Base-by-base conservation (phyloP, 2,797 vertebrate species). In the Hydrocynus forskahlii region DNA sequence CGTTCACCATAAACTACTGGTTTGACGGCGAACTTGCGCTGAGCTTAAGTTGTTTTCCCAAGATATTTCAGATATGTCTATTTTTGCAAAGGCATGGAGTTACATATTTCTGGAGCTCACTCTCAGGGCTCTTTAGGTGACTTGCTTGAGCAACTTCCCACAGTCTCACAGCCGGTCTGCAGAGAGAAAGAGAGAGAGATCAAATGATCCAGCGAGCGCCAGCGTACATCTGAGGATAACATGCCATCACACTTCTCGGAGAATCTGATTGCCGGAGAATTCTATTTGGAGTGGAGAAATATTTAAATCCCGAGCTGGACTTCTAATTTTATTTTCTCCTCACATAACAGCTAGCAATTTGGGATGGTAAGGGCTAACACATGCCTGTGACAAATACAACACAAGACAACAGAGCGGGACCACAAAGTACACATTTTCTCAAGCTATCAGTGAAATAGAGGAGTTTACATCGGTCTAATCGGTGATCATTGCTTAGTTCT, bases 1-100 rank as follows among this genome's bases (percentile, higher is more conserved):
- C 23, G 73, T 38, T 23, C 68, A 82, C 81, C 75, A 66, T 82
- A 78, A 77, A 67, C 68, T 76, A 64, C 48, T 54, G 69, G 75
- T 78, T 78, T 64, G 62, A 67, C 59, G 66, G 9, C 12, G 23
- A 76, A 64, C 69, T 73, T 25, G 8, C 23, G 2, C 74, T 76
- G 75, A 76, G 74, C 74, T 6, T 5, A 68, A 21, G 71, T 75
- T 68, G 23, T 43, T 59, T 57, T 81, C 67, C 63, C 16, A 60
- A 40, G 64, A 76, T 62, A 43, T 76, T 76, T 81, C 64, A 60
- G 54, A 60, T 69, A 40, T 71, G 74, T 79, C 55, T 64, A 67
- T 78, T 75, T 73, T 68, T 68, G 40, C 57, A 19, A 64, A 35
- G 45, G 29, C 71, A 78, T 60, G 69, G 73, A 72, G 69, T 66